A percentile compares a stretch with the other conserved stretches of the same genome.
These are phyloP conservation scores for Zaprionus davidi DNA, from an alignment of 1,140 invertebrate species.

Conservation along the genomic window DNA sequence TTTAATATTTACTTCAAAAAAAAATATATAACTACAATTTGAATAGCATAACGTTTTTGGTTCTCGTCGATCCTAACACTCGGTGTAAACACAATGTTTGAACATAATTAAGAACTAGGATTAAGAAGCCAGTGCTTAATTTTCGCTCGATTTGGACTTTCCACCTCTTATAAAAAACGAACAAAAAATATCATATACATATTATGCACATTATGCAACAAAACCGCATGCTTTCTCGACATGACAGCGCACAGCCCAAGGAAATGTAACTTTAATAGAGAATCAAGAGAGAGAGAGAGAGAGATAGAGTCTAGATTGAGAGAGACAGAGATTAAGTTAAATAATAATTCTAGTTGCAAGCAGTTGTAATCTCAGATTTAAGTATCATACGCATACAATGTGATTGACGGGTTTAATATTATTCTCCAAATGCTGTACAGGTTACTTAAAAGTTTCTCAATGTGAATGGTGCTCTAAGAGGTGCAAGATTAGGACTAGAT, in stretches of 20 bases:
- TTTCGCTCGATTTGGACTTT: constrained; percentile 5
- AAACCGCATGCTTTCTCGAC: constrained; percentile 54
- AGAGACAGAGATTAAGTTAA: constrained; percentile 16
- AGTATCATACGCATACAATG: constrained; percentile 20
- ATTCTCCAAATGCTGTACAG: constrained; percentile 33
- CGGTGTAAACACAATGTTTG: constrained; percentile 32
- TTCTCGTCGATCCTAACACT: constrained; percentile 47
- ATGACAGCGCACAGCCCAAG: constrained; percentile 72
- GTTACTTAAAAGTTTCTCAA: constrained; percentile 6
- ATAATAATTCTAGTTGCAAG: constrained; percentile 29
- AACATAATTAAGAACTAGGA: constrained; percentile 31
- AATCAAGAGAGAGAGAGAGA: constrained; percentile 6
- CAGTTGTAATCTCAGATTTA: constrained; percentile 57
- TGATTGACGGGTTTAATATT: constrained; percentile 20
- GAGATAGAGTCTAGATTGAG: not conserved
- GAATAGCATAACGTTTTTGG: constrained; percentile 79
- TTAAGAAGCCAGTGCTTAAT: constrained; percentile 36
- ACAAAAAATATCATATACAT: constrained; percentile 26
- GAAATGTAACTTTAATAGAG: constrained; percentile 52
- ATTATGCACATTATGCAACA: constrained; percentile 13
- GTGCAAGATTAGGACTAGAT: constrained; percentile 56
- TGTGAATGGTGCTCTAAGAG: constrained; percentile 31
- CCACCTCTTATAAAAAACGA: constrained; percentile 8
- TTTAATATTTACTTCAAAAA: constrained; percentile 44
- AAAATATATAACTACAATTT: constrained; percentile 63